Conservation (phyloP, 1,140 invertebrate species). For the Maconellicoccus hirsutus region DNA sequence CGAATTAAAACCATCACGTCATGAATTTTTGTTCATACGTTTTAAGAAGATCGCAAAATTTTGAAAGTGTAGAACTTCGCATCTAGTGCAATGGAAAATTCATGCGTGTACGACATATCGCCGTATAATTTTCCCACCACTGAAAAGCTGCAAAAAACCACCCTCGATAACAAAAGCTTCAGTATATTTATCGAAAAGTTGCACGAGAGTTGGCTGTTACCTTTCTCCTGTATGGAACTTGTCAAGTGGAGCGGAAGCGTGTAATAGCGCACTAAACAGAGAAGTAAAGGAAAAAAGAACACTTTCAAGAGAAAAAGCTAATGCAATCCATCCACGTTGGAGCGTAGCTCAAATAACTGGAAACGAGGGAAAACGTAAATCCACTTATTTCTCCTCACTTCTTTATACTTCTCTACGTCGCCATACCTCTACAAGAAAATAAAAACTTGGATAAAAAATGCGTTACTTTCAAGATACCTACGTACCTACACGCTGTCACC, state of each 20-base stretch:
- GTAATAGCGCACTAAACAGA: constrained; percentile 17
- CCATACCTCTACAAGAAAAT: neutral
- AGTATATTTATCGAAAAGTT: constrained; percentile 20
- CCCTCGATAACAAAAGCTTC: constrained; percentile 7
- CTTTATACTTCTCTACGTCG: neutral
- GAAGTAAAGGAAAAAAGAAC: constrained; percentile 13
- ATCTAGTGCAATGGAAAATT: neutral
- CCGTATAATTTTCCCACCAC: neutral
- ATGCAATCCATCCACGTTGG: constrained; percentile 21
- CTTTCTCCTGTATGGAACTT: constrained; percentile 12
- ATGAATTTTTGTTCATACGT: no score
- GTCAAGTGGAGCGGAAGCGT: constrained; percentile 21
- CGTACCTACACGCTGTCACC: neutral
- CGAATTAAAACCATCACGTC: no score
- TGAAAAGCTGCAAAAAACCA: neutral
- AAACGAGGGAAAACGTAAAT: constrained; percentile 21
- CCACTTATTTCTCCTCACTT: neutral
- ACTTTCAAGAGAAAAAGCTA: constrained; percentile 14
- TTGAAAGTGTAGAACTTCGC: no score
- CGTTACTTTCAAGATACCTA: neutral
- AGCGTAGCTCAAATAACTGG: constrained; percentile 21
- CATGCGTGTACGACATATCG: neutral
- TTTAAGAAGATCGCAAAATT: no score
- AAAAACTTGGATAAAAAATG: neutral
- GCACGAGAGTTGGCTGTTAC: constrained; percentile 13